Conservation (phyloP, 2,797 vertebrate genomes). For the Falco berigora region DNA sequence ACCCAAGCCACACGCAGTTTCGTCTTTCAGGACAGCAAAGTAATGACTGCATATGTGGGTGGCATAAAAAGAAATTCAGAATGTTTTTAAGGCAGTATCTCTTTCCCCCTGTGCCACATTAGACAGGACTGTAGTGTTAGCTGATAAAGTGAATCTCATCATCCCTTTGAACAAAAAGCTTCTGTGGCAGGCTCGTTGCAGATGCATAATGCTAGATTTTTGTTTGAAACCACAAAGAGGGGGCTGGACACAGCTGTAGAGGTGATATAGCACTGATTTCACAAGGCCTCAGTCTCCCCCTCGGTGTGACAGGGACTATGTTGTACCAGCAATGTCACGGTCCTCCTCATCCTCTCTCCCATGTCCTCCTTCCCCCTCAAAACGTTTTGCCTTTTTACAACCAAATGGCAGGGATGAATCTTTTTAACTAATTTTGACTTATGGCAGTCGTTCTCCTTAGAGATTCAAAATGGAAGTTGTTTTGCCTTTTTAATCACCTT, state of each 20-base stretch:
- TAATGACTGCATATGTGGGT: not conserved
- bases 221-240: not conserved
- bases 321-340: not conserved
- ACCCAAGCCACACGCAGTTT: not conserved
- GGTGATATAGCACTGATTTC: not conserved
- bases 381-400: not conserved
- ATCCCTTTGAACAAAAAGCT: not conserved
- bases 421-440: not conserved
- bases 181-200: not conserved
- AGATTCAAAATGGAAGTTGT: not conserved
- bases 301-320: not conserved
- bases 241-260: not conserved
- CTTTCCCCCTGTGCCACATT: not conserved
- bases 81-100: not conserved
- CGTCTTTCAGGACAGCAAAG: not conserved
- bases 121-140: not conserved
- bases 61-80: not conserved
- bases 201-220: not conserved
- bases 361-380: not conserved
- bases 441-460: not conserved
- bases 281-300: not conserved
- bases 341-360: not conserved
- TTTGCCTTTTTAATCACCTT: not conserved
- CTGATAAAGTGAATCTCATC: slow-evolving; percentile 5
- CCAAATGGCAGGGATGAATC: not conserved